Base-by-base conservation (phyloP, 2,888 invertebrate genomes). In the Punctoribates punctum region DNA sequence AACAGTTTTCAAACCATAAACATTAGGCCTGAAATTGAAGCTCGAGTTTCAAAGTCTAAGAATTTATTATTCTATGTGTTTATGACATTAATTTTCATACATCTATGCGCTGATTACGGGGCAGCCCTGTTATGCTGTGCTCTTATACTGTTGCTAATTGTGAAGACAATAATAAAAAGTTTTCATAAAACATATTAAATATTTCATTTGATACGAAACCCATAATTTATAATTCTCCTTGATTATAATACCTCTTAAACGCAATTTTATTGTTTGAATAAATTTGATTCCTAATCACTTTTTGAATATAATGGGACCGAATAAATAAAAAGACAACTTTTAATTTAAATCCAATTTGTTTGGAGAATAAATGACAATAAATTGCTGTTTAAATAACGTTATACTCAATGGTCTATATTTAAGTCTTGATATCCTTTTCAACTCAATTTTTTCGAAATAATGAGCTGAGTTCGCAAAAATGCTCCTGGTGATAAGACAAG, bases 121-220 rank as follows among this genome's bases (percentile, higher is more conserved):
- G 4, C 34, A n/a, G n/a, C n/a, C n/a, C n/a, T n/a, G n/a, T n/a
- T n/a, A n/a, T n/a, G n/a, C n/a, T n/a, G n/a, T n/a, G n/a, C n/a
- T n/a, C n/a, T n/a, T 54, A 20, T 54, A 20, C 54, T 54, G 54
- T 54, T 54, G 54, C 54, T 54, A 54, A 54, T 54, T 20, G 54
- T 54, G 4, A 54, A 20, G 54, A 54, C 54, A 54, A n/a, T 20
- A 54, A 48, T 17, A 13, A 48, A 48, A 17, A 13, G 13, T 48
- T 48, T 48, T 42, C 48, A 54, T 48, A 17, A 48, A 6, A 54
- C 54, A n/a, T n/a, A 6, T 54, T 20, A 54, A 54, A 20, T 20
- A 20, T 54, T 54, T 54, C 20, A 6, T 54, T 54, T n/a, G n/a
- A 54, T 54, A 54, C 17, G 54, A 20, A 54, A n/a, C 17, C 17